These are phyloP conservation scores for Drosophila mimetica DNA, from an alignment of 2,888 invertebrate genomes.

Conservation along the genomic window DNA sequence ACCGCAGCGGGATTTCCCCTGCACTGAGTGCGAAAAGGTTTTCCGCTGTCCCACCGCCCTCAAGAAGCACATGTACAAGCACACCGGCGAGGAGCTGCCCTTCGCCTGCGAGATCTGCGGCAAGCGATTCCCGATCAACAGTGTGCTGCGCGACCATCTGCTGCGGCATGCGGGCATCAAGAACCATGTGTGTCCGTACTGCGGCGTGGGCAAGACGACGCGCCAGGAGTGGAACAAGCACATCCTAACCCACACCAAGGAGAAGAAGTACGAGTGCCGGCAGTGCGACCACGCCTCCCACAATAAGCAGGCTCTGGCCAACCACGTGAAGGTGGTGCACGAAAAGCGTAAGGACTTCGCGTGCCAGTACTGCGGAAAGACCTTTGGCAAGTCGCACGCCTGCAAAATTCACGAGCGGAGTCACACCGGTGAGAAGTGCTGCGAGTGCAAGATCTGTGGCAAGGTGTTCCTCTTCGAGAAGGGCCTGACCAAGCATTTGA, in stretches of 20 bases:
- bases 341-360: constrained; percentile 82
- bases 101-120: constrained; percentile 81
- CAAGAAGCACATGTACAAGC: constrained; percentile 82
- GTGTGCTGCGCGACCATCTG: constrained; percentile 82
- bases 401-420: constrained; percentile 82
- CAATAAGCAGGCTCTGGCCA: constrained; percentile 81
- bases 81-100: constrained; percentile 81
- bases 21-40: constrained; percentile 80
- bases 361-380: constrained; percentile 81
- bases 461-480: constrained; percentile 81
- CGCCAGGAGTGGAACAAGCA: constrained; percentile 82
- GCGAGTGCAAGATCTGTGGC: constrained; percentile 81
- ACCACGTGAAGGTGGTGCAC: constrained; percentile 81
- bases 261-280: constrained; percentile 80
- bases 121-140: constrained; percentile 81
- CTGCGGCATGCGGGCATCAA: constrained; percentile 82
- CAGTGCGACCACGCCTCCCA: constrained; percentile 81
- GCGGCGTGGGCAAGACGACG: constrained; percentile 82
- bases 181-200: constrained; percentile 82
- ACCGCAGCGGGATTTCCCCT: constrained; percentile 74
- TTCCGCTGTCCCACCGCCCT: constrained; percentile 82
- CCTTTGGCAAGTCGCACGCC: constrained; percentile 81
- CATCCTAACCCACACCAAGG: constrained; percentile 81
- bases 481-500: constrained; percentile 80
- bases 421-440: constrained; percentile 81